A percentile compares a stretch with the other conserved stretches of the same genome.
phyloP scores from a whole-genome alignment of 2,113 vertebrate genomes.

The Campylorhamphus procurvoides region DNA sequence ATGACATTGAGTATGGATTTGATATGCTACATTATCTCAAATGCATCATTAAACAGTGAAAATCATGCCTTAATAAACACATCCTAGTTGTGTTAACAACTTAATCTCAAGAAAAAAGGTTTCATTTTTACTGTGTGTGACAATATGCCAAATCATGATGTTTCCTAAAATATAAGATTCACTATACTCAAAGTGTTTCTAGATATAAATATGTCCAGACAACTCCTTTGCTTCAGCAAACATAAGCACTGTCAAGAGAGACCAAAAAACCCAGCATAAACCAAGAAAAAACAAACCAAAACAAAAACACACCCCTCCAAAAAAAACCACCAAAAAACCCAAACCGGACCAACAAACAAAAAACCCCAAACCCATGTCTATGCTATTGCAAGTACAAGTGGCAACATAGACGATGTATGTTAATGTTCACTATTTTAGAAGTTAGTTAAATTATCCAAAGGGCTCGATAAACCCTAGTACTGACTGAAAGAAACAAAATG shows the following conservation, averaged over 20 bases:
- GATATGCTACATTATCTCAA: neutral
- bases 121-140: neutral
- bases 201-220: neutral
- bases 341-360: neutral
- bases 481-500: neutral
- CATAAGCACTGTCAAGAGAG: neutral
- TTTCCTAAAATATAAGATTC: slow-evolving; percentile 18
- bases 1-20: neutral
- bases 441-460: neutral
- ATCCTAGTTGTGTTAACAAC: neutral
- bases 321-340: neutral
- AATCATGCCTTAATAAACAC: neutral
- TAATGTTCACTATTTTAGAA: neutral
- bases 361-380: neutral
- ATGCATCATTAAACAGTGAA: neutral
- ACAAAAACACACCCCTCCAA: too few relatives aligned
- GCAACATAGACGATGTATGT: neutral
- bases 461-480: neutral
- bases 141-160: neutral
- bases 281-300: neutral
- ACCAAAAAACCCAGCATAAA: neutral
- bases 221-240: neutral
- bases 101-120: neutral
- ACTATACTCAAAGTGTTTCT: neutral
- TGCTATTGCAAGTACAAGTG: neutral